Base-by-base conservation (phyloP, 1,140 invertebrate species). In the Drosophila hydei region DNA sequence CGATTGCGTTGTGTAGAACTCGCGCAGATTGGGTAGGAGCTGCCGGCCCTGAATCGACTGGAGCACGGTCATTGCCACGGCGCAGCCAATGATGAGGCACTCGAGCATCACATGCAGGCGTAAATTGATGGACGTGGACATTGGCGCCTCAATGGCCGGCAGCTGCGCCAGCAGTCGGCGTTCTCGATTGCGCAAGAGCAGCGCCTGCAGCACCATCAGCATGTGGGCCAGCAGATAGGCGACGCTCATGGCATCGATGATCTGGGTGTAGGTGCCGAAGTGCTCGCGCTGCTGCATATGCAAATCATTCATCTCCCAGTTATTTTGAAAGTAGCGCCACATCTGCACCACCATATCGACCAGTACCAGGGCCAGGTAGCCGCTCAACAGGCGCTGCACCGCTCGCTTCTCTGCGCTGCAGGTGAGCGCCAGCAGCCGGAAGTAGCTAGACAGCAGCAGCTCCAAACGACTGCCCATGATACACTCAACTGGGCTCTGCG, bases 401-500 rank as follows among this genome's bases (percentile, higher is more conserved):
- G 54, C 6, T 0, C 48, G 30, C 54, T 27, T 14, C 27, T 52
- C 47, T 30, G 75, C 51, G 27, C 77, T 61, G 50, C 80, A 79
- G 2, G 18, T 62, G 21, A 87, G 51, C 5, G 58, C 81, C 16
- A 81, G 48, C 3, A 70, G 2, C 38, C 68, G 75, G 12, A 85
- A 81, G 18, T 87, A 85, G 27, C 40, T 47, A 1, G 45, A 36
- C 4, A 87, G 43, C 14, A 27, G 42, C 30, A 8, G 64, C 25
- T 87, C 81, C 33, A 65, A 19, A 14, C 62, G 68, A n/a, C 12
- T 16, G 6, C 74, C 48, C 81, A 87, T 85, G 6, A 23, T 33
- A 12, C 11, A 12, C 43, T 11, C 2, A 25, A 84, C 77, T 85
- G 27, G 30, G 6, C n/a, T 2, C 21, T 25, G 8, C 1, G 9